Percentiles rank a stretch among this genome's conserved stretches.
phyloP scores from a whole-genome alignment of 64 coral and sea anemone genomes.

The Dendrophyllia cribrosa region DNA sequence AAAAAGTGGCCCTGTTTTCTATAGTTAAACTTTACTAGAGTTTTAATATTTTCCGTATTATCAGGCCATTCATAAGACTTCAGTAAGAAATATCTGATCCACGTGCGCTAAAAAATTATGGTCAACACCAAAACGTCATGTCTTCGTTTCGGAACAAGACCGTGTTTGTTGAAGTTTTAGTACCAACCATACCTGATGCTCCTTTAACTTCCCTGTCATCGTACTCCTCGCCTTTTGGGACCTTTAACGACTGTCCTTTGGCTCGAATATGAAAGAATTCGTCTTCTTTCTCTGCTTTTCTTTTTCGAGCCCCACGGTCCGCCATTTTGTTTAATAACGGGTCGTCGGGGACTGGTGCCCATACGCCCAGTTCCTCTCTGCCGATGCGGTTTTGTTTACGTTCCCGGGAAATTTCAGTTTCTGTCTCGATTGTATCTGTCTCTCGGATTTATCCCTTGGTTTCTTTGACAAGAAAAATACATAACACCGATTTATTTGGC shows the following conservation, averaged over 20 bases:
- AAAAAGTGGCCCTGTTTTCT: too few relatives aligned
- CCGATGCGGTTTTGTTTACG: neutral
- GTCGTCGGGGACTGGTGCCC: neutral
- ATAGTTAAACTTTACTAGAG: too few relatives aligned
- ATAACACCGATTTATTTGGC: neutral
- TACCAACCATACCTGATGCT: slow-evolving; percentile 22
- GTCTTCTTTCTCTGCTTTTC: slow-evolving; percentile 8
- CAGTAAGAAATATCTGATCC: too few relatives aligned
- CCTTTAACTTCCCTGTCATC: neutral
- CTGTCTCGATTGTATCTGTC: neutral
- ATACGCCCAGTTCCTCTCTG: neutral
- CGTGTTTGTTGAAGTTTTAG: neutral
- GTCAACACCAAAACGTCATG: too few relatives aligned
- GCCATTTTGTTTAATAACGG: slow-evolving; percentile 25
- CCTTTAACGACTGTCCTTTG: slow-evolving; percentile 52
- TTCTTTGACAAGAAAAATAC: neutral
- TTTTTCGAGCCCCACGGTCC: neutral
- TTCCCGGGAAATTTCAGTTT: neutral
- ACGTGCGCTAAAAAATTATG: too few relatives aligned
- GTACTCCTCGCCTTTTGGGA: slow-evolving; percentile 1
- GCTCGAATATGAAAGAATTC: slow-evolving; percentile 67
- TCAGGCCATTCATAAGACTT: too few relatives aligned
- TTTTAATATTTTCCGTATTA: too few relatives aligned
- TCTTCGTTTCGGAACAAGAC: neutral
- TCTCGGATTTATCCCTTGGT: neutral